Conservation (phyloP, 2,797 vertebrate species). For the Nothura maculosa region DNA sequence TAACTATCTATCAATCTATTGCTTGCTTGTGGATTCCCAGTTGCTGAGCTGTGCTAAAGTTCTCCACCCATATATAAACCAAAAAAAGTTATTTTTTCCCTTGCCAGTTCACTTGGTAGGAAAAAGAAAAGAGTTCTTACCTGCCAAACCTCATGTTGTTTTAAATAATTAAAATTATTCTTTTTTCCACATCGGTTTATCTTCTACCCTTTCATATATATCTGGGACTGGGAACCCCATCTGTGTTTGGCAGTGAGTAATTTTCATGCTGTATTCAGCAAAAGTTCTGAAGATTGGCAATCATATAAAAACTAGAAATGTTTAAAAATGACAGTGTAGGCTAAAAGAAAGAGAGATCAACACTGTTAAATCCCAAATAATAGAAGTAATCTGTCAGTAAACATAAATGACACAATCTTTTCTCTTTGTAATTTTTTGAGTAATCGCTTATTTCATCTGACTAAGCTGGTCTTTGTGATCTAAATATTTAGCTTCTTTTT, state of each 20-base stretch:
- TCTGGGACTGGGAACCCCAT: neutral
- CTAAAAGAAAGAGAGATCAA: neutral
- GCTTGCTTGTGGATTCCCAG: neutral
- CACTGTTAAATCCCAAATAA: slow-evolving; percentile 26
- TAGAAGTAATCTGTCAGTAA: slow-evolving; percentile 27
- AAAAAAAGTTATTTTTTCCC: neutral
- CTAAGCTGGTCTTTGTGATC: neutral
- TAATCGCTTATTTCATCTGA: slow-evolving; percentile 32
- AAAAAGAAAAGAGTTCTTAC: neutral
- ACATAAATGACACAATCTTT: neutral
- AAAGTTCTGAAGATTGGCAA: slow-evolving; percentile 4
- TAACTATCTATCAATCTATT: neutral
- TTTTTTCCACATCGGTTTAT: neutral
- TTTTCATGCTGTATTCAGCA: neutral
- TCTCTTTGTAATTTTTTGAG: neutral
- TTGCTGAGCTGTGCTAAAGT: neutral
- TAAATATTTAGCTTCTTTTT: neutral
- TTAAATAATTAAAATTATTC: neutral
- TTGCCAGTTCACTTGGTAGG: neutral
- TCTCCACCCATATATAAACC: neutral
- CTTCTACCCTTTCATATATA: neutral
- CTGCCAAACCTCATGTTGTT: slow-evolving; percentile 8
- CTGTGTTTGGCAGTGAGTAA: neutral
- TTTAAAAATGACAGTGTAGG: slow-evolving; percentile 33
- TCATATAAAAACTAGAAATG: slow-evolving; percentile 29